Evolutionary conservation across 2,113 vertebrate genomes (phyloP).

Genomic region (Catagonus wagneri): DNA sequence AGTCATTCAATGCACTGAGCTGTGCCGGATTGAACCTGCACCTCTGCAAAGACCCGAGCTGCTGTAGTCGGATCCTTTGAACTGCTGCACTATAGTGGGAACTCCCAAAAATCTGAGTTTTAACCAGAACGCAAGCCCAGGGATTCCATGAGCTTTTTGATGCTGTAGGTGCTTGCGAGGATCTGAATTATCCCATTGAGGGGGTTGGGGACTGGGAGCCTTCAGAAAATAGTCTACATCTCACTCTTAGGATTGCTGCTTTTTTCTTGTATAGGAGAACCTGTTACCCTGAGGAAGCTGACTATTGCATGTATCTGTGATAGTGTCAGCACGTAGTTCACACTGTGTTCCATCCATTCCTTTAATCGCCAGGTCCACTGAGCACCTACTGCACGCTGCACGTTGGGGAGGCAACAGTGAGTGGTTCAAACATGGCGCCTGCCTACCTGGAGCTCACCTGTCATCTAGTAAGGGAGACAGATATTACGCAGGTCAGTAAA

Average conservation of each 20-base stretch:
- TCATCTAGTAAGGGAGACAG: background rate
- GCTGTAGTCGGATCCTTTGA: no score
- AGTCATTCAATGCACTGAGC: background rate
- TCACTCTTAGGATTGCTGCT: background rate
- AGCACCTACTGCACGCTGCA: background rate
- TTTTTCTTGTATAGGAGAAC: background rate
- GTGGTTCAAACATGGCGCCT: background rate
- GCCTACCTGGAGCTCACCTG: background rate
- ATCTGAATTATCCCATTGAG: background rate
- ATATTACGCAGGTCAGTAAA: background rate
- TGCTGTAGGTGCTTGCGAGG: background rate
- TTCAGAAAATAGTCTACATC: background rate
- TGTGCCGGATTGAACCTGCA: background rate
- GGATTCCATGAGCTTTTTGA: background rate
- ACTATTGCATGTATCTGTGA: background rate
- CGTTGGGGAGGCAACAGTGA: background rate
- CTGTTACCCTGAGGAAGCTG: background rate
- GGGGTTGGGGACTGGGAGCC: background rate
- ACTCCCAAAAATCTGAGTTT: background rate
- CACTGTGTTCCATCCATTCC: background rate
- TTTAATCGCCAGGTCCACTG: background rate
- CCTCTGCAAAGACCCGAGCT: no score
- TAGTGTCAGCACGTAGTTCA: background rate
- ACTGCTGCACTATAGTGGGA: no score
- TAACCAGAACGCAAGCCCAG: background rate